phyloP scores from a whole-genome alignment of 2,797 vertebrate species.

The Pseudocheirus occidentalis region DNA sequence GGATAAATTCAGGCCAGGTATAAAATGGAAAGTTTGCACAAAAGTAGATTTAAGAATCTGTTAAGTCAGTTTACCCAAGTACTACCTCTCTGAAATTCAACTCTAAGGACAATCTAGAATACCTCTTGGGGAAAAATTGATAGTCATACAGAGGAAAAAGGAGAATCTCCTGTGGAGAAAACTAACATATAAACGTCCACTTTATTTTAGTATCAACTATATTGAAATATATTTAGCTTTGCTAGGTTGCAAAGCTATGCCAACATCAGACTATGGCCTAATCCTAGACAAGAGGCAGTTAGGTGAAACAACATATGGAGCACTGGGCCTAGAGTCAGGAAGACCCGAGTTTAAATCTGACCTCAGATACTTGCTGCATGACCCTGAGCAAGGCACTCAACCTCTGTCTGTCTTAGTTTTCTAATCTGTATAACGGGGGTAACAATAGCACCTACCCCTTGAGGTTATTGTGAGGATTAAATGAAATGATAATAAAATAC shows the following conservation, averaged over 20 bases:
- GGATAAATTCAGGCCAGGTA: background rate
- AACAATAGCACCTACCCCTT: background rate
- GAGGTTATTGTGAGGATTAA: background rate
- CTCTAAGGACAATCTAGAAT: background rate
- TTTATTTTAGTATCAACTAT: background rate
- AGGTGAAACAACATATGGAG: background rate
- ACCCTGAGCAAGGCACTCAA: background rate
- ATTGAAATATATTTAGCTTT: background rate
- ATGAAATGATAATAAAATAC: background rate
- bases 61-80: background rate
- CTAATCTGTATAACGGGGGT: background rate
- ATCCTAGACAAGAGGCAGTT: too few species aligned
- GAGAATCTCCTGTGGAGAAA: background rate
- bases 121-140: background rate
- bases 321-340: background rate
- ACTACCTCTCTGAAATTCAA: background rate
- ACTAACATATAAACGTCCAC: background rate
- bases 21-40: background rate
- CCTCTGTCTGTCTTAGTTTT: background rate
- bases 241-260: too few species aligned
- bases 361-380: background rate
- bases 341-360: background rate
- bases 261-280: background rate
- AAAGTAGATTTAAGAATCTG: background rate
- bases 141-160: background rate